phyloP scores from a whole-genome alignment of 2,797 vertebrate species.

The Platyrinchus mystaceus region DNA sequence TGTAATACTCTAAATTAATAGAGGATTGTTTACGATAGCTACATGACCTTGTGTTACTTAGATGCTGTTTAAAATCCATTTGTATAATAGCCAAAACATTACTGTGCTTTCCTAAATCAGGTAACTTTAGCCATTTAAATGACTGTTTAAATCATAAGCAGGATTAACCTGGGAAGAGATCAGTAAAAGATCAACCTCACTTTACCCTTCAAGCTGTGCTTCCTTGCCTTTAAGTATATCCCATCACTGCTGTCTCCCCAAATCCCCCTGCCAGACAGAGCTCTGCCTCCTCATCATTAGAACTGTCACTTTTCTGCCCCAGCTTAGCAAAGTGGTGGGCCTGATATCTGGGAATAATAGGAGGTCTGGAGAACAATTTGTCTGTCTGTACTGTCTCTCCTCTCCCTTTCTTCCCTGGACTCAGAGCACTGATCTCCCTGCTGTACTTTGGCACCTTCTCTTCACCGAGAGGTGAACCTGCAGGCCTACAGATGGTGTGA shows the following conservation, averaged over 20 bases:
- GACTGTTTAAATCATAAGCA: not conserved
- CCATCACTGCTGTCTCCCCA: not conserved
- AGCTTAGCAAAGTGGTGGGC: not conserved
- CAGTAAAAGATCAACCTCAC: conserved; percentile 12
- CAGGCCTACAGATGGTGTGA: not conserved
- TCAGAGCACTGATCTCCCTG: not conserved
- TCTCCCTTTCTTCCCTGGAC: not conserved
- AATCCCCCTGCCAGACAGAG: not conserved
- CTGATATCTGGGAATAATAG: not conserved
- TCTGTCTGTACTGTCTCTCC: not conserved
- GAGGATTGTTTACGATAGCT: not conserved
- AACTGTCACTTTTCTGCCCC: not conserved
- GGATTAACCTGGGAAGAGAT: conserved; percentile 30
- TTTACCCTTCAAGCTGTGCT: not conserved
- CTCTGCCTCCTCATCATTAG: not conserved
- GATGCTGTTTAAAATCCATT: conserved; percentile 10
- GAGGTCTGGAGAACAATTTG: not conserved
- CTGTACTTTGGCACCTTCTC: not conserved
- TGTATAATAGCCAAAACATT: not conserved
- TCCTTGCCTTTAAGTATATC: not conserved
- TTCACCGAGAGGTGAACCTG: not conserved
- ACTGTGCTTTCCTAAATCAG: not conserved
- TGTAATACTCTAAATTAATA: not conserved
- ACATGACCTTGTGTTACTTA: not conserved
- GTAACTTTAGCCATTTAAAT: conserved; percentile 20